A percentile compares a stretch with the other conserved stretches of the same genome.
Conservation (phyloP, 2,113 vertebrate species). For the Gasterosteus nipponicus region DNA sequence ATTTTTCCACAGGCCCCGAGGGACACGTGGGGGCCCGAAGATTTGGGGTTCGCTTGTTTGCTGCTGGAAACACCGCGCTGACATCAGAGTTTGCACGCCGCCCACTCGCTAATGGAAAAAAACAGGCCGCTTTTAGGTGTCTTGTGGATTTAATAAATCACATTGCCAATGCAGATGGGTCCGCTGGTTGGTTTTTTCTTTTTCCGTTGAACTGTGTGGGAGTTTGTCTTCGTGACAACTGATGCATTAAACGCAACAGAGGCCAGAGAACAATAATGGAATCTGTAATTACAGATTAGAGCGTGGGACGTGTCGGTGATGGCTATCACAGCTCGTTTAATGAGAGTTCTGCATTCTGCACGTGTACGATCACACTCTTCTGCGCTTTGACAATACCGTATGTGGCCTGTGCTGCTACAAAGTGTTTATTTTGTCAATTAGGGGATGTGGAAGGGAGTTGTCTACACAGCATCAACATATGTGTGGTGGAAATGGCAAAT, state of each 20-base stretch:
- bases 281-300: slow-evolving; percentile 45
- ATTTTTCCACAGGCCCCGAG: slow-evolving; percentile 36
- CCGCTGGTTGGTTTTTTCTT: slow-evolving; percentile 22
- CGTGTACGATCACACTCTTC: not conserved
- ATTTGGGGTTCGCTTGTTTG: slow-evolving; percentile 10
- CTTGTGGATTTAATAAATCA: not conserved
- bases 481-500: not conserved
- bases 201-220: slow-evolving; percentile 20
- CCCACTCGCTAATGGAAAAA: not conserved
- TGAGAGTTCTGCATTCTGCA: not conserved
- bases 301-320: slow-evolving; percentile 8
- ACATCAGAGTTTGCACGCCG: slow-evolving; percentile 26
- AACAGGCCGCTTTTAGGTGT: slow-evolving; percentile 2
- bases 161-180: slow-evolving; percentile 27
- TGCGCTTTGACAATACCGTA: not conserved
- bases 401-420: not conserved
- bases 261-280: slow-evolving; percentile 31
- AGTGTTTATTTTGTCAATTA: not conserved
- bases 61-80: slow-evolving; percentile 15
- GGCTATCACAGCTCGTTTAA: not conserved
- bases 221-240: slow-evolving; percentile 45
- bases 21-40: slow-evolving; percentile 9
- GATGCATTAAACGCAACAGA: slow-evolving; percentile 41
- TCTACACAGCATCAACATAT: not conserved
- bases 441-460: not conserved